phyloP scores from a whole-genome alignment of 2,797 vertebrate genomes.

The Poecilia picta region DNA sequence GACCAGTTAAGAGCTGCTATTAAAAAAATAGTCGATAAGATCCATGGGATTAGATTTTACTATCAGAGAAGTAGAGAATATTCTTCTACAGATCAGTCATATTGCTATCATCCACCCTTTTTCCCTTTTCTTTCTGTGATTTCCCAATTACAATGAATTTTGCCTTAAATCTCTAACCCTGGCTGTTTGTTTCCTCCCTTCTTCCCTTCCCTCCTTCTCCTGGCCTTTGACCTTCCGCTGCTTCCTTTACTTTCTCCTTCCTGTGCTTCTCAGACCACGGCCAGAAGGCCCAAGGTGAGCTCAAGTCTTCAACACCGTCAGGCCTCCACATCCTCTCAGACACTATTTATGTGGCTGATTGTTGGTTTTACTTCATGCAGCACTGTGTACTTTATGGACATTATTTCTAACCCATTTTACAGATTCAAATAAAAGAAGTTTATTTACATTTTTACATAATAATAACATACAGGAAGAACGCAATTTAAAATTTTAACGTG shows the following conservation, averaged over 20 bases:
- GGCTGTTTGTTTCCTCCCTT: constrained; percentile 67
- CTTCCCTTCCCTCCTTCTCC: constrained; percentile 45
- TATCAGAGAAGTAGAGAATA: not conserved
- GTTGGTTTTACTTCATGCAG: constrained; percentile 4
- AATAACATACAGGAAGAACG: not conserved
- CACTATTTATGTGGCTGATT: not conserved
- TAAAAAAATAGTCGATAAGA: not conserved
- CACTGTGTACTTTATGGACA: not conserved
- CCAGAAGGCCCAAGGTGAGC: constrained; percentile 95
- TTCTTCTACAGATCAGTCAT: not conserved
- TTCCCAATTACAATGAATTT: constrained; percentile 42
- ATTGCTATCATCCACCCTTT: constrained; percentile 27
- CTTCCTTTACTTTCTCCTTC: constrained; percentile 13
- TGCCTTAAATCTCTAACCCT: constrained; percentile 65
- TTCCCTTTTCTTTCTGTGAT: constrained; percentile 37
- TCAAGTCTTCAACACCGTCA: constrained; percentile 34
- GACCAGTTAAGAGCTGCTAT: not conserved
- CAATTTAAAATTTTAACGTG: not conserved
- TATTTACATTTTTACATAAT: not conserved
- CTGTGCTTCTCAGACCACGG: constrained; percentile 85
- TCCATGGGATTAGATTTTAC: not conserved
- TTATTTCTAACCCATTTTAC: not conserved
- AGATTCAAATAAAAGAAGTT: not conserved
- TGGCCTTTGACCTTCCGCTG: not conserved
- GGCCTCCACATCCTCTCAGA: constrained; percentile 19